Conservation (phyloP, 23 tunicate species). For the Oikopleura vanhoeffeni region DNA sequence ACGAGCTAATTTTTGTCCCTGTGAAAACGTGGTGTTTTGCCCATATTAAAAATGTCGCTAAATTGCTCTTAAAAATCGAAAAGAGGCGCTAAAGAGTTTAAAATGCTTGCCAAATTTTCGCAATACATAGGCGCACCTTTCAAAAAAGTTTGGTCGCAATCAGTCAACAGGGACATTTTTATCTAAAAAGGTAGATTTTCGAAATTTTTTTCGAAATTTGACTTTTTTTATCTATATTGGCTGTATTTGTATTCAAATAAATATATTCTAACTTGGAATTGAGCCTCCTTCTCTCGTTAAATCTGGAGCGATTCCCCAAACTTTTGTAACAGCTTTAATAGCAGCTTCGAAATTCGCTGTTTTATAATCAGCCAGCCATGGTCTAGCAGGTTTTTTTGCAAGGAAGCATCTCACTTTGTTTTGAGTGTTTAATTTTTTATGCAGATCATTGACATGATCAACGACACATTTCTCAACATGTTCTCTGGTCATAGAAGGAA, state of each 20-base stretch:
- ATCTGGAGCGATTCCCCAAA: conserved; percentile 76
- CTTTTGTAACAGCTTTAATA: conserved; percentile 13
- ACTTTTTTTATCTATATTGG: background rate
- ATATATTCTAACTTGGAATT: conserved; percentile 29
- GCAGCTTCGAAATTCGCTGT: background rate
- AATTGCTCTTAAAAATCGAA: too few relatives aligned
- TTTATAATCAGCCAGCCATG: background rate
- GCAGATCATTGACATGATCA: background rate
- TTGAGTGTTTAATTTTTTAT: background rate
- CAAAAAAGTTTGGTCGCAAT: too few relatives aligned
- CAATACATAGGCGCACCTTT: too few relatives aligned
- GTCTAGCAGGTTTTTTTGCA: background rate
- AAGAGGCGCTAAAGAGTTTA: too few relatives aligned
- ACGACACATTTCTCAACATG: conserved; percentile 1
- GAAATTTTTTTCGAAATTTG: background rate
- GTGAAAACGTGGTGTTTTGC: too few relatives aligned
- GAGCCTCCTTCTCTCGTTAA: conserved; percentile 91
- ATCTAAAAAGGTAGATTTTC: too few relatives aligned
- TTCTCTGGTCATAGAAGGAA: background rate
- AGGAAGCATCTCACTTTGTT: background rate
- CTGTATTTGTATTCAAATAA: background rate
- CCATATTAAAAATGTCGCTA: too few relatives aligned
- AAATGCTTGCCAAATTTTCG: too few relatives aligned
- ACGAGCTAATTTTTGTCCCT: too few relatives aligned
- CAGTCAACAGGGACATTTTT: too few relatives aligned